These are phyloP conservation scores for Hypomecis atomaria DNA, from an alignment of 2,888 invertebrate genomes.

Conservation along the genomic window DNA sequence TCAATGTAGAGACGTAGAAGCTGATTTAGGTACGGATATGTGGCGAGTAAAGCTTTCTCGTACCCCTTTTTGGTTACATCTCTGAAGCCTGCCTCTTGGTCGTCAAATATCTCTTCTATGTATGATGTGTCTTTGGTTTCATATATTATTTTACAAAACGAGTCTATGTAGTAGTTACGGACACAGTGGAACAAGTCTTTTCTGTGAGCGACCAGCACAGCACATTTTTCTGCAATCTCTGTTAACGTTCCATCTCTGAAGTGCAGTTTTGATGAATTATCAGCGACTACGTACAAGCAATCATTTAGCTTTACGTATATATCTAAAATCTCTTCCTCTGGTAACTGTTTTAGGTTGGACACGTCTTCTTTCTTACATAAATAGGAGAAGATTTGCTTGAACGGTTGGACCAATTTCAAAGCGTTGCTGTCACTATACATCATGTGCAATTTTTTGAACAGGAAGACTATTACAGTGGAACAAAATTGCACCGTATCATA, in stretches of 20 bases:
- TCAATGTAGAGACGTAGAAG: slow-evolving; percentile 67
- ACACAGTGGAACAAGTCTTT: slow-evolving; percentile 64
- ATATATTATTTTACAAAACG: slow-evolving; percentile 61
- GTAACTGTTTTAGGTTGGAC: slow-evolving; percentile 54
- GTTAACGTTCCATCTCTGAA: slow-evolving; percentile 57
- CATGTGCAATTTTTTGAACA: slow-evolving; percentile 66
- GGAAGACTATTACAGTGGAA: slow-evolving; percentile 54
- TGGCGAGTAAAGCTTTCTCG: slow-evolving; percentile 49
- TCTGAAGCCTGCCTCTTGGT: slow-evolving; percentile 56
- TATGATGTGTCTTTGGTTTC: slow-evolving; percentile 46
- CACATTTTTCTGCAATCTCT: slow-evolving; percentile 46
- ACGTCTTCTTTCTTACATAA: slow-evolving; percentile 57
- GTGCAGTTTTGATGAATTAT: slow-evolving; percentile 57
- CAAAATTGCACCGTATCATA: slow-evolving; percentile 67
- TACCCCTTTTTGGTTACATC: slow-evolving; percentile 63
- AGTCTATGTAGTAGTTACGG: slow-evolving; percentile 65
- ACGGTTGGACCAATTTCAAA: slow-evolving; percentile 55
- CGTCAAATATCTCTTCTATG: slow-evolving; percentile 56
- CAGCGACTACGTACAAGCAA: slow-evolving; percentile 64
- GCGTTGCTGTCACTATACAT: slow-evolving; percentile 57
- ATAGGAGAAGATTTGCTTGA: slow-evolving; percentile 57
- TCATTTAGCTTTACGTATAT: slow-evolving; percentile 68
- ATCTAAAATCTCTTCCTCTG: slow-evolving; percentile 53
- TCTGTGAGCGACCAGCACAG: slow-evolving; percentile 57
- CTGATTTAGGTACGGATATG: slow-evolving; percentile 69